Evolutionary conservation across 2,113 vertebrate species (phyloP).

Genomic region (Hiodon tergisus): DNA sequence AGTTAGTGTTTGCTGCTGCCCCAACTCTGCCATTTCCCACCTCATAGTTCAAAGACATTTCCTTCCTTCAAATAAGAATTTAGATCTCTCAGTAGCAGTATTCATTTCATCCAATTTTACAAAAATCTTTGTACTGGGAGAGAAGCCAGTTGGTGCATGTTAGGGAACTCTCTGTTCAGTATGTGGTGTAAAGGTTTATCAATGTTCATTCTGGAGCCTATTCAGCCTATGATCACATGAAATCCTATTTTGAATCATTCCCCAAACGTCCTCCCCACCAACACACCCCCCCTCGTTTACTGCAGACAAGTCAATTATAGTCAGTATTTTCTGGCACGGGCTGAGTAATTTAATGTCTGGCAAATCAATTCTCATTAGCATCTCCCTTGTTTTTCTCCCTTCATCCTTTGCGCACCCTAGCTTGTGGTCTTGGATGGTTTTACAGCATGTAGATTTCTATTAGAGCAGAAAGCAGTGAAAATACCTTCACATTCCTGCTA

Average conservation of each 20-base stretch:
- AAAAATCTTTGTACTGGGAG: conserved; percentile 25
- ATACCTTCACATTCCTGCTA: neutral
- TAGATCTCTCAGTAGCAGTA: conserved; percentile 48
- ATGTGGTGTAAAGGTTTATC: neutral
- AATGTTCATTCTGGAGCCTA: neutral
- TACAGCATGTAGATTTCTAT: neutral
- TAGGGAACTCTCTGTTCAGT: neutral
- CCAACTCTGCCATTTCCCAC: neutral
- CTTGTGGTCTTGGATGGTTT: neutral
- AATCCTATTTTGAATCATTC: neutral
- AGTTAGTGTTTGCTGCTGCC: neutral
- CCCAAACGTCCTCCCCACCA: neutral
- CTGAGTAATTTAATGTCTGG: too few relatives aligned
- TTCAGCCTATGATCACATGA: neutral
- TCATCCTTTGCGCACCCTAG: neutral
- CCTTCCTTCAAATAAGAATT: conserved; percentile 49
- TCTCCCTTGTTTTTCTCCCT: too few relatives aligned
- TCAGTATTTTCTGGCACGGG: too few relatives aligned
- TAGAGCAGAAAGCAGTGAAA: too few relatives aligned
- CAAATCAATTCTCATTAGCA: too few relatives aligned
- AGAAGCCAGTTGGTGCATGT: conserved; percentile 13
- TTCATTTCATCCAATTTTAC: conserved; percentile 44
- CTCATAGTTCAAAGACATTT: conserved; percentile 51
- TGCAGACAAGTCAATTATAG: too few relatives aligned
- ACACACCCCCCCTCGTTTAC: neutral